These are phyloP conservation scores for Takifugu rubripes DNA, from an alignment of 2,797 vertebrate genomes.

Conservation along the genomic window DNA sequence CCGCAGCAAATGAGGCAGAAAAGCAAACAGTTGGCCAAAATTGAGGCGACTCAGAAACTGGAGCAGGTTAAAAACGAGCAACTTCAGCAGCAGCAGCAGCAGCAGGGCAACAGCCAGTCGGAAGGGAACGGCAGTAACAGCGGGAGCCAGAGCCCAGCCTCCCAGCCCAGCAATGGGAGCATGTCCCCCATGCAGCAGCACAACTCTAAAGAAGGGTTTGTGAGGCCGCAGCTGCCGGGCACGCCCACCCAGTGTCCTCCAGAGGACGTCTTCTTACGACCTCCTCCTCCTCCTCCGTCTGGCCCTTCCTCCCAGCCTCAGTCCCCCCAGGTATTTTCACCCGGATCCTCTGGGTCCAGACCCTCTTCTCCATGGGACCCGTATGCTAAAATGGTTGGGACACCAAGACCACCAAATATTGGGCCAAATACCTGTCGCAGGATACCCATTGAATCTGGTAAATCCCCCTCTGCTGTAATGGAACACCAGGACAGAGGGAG, in stretches of 20 bases:
- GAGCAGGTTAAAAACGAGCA: slow-evolving; percentile 98
- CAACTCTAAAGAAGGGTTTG: slow-evolving; percentile 85
- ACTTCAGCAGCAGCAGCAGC: slow-evolving; percentile 82
- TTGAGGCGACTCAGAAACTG: slow-evolving; percentile 97
- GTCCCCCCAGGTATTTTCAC: slow-evolving; percentile 90
- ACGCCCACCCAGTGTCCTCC: slow-evolving; percentile 75
- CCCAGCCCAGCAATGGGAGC: slow-evolving; percentile 84
- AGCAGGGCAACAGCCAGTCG: slow-evolving; percentile 75
- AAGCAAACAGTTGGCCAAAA: slow-evolving; percentile 98
- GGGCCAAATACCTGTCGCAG: slow-evolving; percentile 81
- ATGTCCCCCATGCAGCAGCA: slow-evolving; percentile 88
- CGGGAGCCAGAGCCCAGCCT: slow-evolving; percentile 86
- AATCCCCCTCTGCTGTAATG: slow-evolving; percentile 75
- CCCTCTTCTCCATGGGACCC: slow-evolving; percentile 95
- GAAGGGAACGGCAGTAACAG: slow-evolving; percentile 86
- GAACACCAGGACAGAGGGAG: slow-evolving; percentile 79
- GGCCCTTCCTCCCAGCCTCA: slow-evolving; percentile 82
- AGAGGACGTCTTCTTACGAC: slow-evolving; percentile 93
- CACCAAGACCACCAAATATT: slow-evolving; percentile 85
- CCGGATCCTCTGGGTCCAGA: slow-evolving; percentile 84
- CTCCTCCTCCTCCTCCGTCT: slow-evolving; percentile 87
- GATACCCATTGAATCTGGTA: slow-evolving; percentile 81
- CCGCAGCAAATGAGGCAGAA: slow-evolving; percentile 99
- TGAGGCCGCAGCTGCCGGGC: slow-evolving; percentile 81
- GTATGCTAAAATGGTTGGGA: slow-evolving; percentile 98